These are phyloP conservation scores for Ctenodactylus gundi DNA, from an alignment of 2,113 vertebrate genomes.

Conservation along the genomic window DNA sequence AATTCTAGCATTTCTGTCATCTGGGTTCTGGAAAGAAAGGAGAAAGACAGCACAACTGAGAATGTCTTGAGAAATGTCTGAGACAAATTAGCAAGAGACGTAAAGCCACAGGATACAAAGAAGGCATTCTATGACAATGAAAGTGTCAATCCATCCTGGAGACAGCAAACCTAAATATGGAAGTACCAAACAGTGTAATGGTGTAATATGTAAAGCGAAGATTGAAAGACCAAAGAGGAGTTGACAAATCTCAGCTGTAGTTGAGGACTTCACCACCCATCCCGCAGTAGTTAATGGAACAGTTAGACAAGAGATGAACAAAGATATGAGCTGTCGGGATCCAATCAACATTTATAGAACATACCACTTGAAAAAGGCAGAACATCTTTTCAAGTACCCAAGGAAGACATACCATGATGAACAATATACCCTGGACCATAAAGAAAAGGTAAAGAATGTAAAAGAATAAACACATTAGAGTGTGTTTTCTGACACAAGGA, in stretches of 20 bases:
- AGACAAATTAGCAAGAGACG: background rate
- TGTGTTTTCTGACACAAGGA: background rate
- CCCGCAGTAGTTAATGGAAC: background rate
- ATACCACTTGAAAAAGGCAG: background rate
- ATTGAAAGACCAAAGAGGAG: background rate
- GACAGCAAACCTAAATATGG: background rate
- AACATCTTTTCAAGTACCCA: background rate
- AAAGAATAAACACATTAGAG: background rate
- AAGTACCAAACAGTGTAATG: background rate
- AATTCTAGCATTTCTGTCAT: background rate
- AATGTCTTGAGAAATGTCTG: background rate
- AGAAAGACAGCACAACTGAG: background rate
- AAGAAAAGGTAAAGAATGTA: background rate
- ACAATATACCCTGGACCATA: background rate
- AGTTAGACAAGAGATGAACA: background rate
- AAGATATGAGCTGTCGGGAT: background rate
- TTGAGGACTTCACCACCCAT: background rate
- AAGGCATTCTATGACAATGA: background rate
- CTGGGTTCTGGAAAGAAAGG: background rate
- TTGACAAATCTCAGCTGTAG: background rate
- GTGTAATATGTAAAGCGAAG: background rate
- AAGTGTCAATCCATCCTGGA: background rate
- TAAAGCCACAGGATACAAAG: background rate
- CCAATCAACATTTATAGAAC: background rate
- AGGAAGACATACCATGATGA: background rate